phyloP scores from a whole-genome alignment of 2,113 vertebrate genomes.

The Pungitius pungitius region DNA sequence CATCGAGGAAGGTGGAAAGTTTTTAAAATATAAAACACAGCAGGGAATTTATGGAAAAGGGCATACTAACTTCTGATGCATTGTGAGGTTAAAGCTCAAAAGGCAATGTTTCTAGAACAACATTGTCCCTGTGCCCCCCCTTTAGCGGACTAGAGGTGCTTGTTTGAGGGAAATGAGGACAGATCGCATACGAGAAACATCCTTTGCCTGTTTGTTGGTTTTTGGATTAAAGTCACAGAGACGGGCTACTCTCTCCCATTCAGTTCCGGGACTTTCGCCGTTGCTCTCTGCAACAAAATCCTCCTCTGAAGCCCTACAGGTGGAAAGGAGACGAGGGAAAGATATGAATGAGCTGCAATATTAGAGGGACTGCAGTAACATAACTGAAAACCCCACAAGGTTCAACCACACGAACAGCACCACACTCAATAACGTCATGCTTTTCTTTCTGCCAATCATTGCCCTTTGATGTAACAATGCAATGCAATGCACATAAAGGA shows the following conservation, averaged over 20 bases:
- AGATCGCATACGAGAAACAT: conserved; percentile 96
- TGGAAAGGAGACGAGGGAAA: background rate
- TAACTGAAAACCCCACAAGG: conserved; percentile 10
- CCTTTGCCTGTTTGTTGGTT: conserved; percentile 99
- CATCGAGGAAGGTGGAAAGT: conserved; percentile 40
- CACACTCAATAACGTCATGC: conserved; percentile 44
- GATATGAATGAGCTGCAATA: background rate
- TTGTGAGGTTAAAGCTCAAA: conserved; percentile 61
- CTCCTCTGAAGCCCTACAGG: conserved; percentile 91
- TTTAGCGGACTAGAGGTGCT: conserved; percentile 91
- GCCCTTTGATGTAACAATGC: too few relatives aligned
- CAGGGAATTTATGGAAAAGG: conserved; percentile 40
- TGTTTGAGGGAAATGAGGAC: conserved; percentile 99
- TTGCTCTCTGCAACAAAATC: conserved; percentile 92
- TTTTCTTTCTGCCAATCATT: conserved; percentile 27
- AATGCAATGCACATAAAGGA: conserved; percentile 14
- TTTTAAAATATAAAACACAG: conserved; percentile 55
- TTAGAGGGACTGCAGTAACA: background rate
- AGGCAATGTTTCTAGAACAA: conserved; percentile 57
- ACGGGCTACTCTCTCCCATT: conserved; percentile 96
- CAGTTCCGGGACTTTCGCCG: conserved; percentile 88
- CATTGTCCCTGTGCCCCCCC: conserved; percentile 8
- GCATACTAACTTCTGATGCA: conserved; percentile 50
- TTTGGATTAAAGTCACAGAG: conserved; percentile 99
- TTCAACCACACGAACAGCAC: conserved; percentile 22